Evolutionary conservation across 2,888 invertebrate species (phyloP).

Genomic region (Leistus spinibarbis): DNA sequence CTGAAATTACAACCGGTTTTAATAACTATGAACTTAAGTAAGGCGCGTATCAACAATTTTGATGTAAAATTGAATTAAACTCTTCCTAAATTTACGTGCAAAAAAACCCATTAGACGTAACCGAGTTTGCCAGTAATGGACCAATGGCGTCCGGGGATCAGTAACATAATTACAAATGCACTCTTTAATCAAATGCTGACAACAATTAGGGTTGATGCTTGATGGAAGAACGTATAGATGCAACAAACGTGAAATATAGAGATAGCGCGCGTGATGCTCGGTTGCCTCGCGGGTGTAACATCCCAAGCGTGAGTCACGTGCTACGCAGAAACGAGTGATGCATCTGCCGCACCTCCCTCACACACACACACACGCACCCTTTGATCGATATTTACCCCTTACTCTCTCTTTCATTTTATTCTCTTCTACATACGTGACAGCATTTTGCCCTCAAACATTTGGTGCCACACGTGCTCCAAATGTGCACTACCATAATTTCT

Average conservation of each 20-base stretch:
- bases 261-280: neutral
- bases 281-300: neutral
- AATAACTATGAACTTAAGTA: no score
- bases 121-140: neutral
- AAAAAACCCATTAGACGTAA: no score
- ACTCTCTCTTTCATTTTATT: neutral
- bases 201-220: neutral
- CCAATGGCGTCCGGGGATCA: neutral
- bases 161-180: neutral
- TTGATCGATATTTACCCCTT: neutral
- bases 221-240: neutral
- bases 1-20: no score
- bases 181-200: neutral
- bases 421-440: neutral
- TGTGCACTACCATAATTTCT: no score
- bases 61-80: no score
- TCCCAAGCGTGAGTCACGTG: neutral
- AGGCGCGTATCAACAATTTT: no score
- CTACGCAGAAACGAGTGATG: neutral
- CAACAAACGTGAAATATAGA: neutral
- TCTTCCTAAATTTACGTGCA: no score
- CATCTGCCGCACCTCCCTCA: neutral
- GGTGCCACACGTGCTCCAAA: no score
- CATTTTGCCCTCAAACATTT: neutral
- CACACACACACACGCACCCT: no score